phyloP scores from a whole-genome alignment of 2,113 vertebrate species.

The Oreochromis aureus region DNA sequence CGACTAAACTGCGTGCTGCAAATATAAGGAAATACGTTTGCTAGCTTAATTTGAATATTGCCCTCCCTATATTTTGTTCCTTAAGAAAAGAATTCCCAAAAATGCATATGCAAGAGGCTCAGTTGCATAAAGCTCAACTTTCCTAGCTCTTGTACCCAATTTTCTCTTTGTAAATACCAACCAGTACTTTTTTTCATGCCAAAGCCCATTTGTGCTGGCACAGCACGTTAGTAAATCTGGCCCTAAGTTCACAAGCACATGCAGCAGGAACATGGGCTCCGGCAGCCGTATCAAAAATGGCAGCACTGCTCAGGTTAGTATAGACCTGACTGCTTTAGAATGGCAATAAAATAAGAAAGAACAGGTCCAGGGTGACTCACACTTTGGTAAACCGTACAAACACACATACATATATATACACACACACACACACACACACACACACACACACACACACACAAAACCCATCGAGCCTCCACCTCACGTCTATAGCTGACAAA shows the following conservation, averaged over 20 bases:
- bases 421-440: background rate
- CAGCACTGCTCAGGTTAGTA: slow-evolving; percentile 2
- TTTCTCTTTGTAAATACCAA: background rate
- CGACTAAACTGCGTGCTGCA: background rate
- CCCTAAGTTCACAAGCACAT: background rate
- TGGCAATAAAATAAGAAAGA: slow-evolving; percentile 29
- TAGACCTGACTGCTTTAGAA: slow-evolving; percentile 17
- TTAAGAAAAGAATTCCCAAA: background rate
- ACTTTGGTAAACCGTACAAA: background rate
- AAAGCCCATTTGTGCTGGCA: background rate
- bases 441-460: background rate
- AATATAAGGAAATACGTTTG: background rate
- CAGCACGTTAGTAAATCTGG: background rate
- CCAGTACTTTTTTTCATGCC: background rate
- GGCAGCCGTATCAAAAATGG: background rate
- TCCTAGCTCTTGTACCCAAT: background rate
- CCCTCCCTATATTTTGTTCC: background rate
- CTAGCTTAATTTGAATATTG: background rate
- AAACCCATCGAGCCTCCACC: background rate
- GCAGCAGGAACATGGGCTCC: background rate
- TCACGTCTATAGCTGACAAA: slow-evolving; percentile 40
- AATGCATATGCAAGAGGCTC: background rate
- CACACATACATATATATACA: accelerated
- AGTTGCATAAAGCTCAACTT: background rate
- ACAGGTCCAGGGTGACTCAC: slow-evolving; percentile 36